phyloP scores from a whole-genome alignment of 2,113 vertebrate species.

The Budorcas taxicolor region DNA sequence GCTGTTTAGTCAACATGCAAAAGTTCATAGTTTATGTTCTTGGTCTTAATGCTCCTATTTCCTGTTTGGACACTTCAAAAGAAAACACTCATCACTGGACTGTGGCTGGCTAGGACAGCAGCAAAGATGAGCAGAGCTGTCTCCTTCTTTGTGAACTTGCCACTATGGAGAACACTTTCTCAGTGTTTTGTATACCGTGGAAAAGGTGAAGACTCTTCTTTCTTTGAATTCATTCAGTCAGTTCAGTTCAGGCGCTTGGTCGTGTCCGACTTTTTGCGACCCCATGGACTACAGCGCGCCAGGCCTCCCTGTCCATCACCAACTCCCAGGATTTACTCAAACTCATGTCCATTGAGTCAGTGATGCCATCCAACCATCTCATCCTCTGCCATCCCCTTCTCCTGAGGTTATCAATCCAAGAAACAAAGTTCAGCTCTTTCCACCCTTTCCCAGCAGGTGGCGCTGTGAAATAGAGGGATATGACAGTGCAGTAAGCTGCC shows the following conservation, averaged over 20 bases:
- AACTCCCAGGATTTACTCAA: background rate
- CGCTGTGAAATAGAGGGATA: slow-evolving; percentile 69
- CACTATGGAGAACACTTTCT: background rate
- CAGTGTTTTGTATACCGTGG: background rate
- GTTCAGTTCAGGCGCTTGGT: background rate
- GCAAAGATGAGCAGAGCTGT: slow-evolving; percentile 22
- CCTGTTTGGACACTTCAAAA: slow-evolving; percentile 72
- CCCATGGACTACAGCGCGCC: background rate
- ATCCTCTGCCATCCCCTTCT: background rate
- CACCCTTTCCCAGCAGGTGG: slow-evolving; percentile 76
- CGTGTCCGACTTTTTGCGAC: background rate
- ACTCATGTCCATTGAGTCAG: background rate
- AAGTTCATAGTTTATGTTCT: slow-evolving; percentile 55
- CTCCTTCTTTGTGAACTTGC: background rate
- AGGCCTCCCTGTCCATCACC: background rate
- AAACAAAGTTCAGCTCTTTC: background rate
- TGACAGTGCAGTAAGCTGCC: background rate
- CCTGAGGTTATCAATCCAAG: background rate
- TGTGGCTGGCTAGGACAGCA: slow-evolving; percentile 50
- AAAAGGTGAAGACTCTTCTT: slow-evolving; percentile 42
- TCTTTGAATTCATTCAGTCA: background rate
- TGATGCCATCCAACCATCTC: background rate
- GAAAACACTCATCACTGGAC: slow-evolving; percentile 52
- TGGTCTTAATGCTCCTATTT: slow-evolving; percentile 71
- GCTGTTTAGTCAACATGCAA: slow-evolving; percentile 53